Evolutionary conservation across 2,113 vertebrate genomes (phyloP).

Genomic region (Pachycephala philippinensis): DNA sequence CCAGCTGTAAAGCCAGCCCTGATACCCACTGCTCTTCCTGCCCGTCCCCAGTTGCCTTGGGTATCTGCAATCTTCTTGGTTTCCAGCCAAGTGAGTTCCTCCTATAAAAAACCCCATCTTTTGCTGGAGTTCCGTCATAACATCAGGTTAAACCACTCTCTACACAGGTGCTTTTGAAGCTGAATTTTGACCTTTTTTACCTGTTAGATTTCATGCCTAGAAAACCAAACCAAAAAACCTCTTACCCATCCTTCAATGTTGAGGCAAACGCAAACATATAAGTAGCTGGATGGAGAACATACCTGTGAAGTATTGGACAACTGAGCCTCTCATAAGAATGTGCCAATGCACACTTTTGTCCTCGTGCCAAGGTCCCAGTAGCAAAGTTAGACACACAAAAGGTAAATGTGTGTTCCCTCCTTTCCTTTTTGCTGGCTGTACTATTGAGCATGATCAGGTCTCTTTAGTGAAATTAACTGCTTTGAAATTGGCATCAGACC

Average conservation of each 20-base stretch:
- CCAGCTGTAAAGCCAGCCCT: neutral
- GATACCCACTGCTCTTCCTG: neutral
- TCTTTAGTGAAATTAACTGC: neutral
- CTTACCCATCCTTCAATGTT: neutral
- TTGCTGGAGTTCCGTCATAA: neutral
- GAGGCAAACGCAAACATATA: neutral
- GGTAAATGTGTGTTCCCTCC: neutral
- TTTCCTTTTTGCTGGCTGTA: neutral
- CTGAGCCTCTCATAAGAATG: neutral
- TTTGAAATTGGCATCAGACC: neutral
- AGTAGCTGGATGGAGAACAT: neutral
- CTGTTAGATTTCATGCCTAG: neutral
- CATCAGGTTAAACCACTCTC: neutral
- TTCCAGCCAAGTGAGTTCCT: neutral
- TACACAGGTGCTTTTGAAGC: neutral
- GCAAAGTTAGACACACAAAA: neutral
- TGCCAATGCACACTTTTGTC: neutral
- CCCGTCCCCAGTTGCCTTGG: fast-evolving
- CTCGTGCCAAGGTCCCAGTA: neutral
- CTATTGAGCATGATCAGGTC: neutral
- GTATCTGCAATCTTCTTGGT: neutral
- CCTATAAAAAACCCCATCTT: neutral
- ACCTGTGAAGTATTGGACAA: neutral
- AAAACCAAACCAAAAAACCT: neutral
- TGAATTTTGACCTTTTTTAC: neutral